Evolutionary conservation across 2,113 vertebrate species (phyloP), one percentile per base, ranked within the genome.

Genomic region (Hystrix brachyura): DNA sequence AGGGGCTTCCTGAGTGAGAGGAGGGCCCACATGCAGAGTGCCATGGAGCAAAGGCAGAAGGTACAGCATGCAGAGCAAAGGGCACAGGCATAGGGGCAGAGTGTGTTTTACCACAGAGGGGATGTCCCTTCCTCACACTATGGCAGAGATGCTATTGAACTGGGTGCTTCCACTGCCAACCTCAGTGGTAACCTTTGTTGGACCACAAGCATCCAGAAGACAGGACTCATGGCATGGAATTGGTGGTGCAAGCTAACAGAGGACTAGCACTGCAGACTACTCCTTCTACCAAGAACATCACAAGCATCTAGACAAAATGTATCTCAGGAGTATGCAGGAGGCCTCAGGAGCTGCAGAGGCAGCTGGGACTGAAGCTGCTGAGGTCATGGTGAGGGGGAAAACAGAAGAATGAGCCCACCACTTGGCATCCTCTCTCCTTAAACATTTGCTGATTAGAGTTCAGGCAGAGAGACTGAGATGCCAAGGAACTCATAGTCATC

Each of bases 281-380:
- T 67, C 2, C 32, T 32, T 18, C 25, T 13, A 12, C n/a, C 57
- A 13, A 72, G 43, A 55, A 38, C 0, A 6, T 48, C 38, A 38
- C 59, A 1, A 1, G 29, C 5, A 6, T 43, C 51, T 55, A 4
- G 32, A 25, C 14, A 2, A 23, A 74, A 43, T 0, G 7, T 1
- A 0, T 6, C 57, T n/a, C 8, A 0, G 21, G 62, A 29, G 9
- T 8, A 14, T 0, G 6, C 1, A 1, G 0, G 0, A 51, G 12
- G 43, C 59, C 60, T 27, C 27, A 25, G 46, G 38, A 51, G 12
- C 79, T 25, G 11, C 55, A 87, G 1, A 78, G 51, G 51, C 65
- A 48, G 78, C 27, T 32, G 11, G 12, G 32, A 2, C 23, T 0
- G 6, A 38, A 27, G 91, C 32, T 32, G 71, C 15, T 0, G 0